Evolutionary conservation across 1,140 invertebrate species (phyloP).

Genomic region (Drosophila mayri): DNA sequence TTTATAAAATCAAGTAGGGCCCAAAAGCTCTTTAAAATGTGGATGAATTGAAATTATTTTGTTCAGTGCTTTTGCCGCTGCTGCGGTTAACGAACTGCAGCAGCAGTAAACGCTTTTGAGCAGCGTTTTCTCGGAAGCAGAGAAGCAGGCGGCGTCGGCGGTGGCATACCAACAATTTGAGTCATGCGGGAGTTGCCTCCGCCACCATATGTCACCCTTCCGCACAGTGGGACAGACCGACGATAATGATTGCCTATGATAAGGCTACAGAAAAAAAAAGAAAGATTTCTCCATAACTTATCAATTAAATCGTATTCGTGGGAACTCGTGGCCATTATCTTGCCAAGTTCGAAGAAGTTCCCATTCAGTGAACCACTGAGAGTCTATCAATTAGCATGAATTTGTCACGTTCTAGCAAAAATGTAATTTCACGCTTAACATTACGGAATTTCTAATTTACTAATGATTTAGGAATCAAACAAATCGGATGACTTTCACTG

Average conservation of each 20-base stretch:
- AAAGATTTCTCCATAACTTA: constrained; percentile 13
- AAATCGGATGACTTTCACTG: no score
- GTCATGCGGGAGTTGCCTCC: constrained; percentile 45
- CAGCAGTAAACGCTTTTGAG: constrained; percentile 18
- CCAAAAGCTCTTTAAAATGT: neutral
- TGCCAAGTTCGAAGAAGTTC: constrained; percentile 20
- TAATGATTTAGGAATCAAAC: no score
- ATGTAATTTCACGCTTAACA: constrained; percentile 10
- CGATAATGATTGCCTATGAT: constrained; percentile 23
- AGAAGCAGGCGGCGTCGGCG: constrained; percentile 11
- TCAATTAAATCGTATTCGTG: constrained; percentile 16
- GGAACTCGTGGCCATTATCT: constrained; percentile 26
- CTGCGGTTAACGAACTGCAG: constrained; percentile 69
- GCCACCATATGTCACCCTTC: constrained; percentile 51
- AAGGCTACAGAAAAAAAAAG: neutral
- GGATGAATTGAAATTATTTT: constrained; percentile 3
- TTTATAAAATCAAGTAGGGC: neutral
- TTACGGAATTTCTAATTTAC: no score
- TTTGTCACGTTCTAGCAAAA: constrained; percentile 7
- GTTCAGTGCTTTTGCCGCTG: constrained; percentile 11
- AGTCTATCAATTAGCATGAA: constrained; percentile 34
- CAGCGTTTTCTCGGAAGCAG: constrained; percentile 23
- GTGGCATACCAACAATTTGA: constrained; percentile 50
- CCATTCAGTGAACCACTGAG: constrained; percentile 30
- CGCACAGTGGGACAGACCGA: constrained; percentile 30